Evolutionary conservation across 2,113 vertebrate species (phyloP), one percentile per base, ranked within the genome.

Genomic region (Zootoca vivipara): DNA sequence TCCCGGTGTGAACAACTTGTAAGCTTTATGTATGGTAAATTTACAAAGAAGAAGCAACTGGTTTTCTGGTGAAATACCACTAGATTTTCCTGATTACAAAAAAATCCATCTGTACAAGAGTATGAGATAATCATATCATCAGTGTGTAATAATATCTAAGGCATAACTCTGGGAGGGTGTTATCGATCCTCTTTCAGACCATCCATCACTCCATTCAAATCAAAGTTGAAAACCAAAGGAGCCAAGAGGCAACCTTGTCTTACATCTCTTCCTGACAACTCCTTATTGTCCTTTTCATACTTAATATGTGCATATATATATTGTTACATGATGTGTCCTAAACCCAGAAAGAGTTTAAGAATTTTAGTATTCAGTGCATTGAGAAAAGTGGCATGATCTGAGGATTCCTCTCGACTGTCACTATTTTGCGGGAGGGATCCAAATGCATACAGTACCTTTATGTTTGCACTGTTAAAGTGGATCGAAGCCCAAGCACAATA

Each of bases 141-240:
- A 86, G 22, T 85, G 73, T 78, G 33, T 69, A 78, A 78, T 86
- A 86, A 78, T 69, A 67, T n/a, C 69, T 73, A 52, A 84, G 46
- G 35, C 46, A 74, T 74, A n/a, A 73, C n/a, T 26, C 46, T 72
- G 35, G 42, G 69, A 56, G 67, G 83, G 83, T 56, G 69, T 15
- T 85, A 85, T 85, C 74, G 83, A 85, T 85, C 33, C 69, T 6
- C 26, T 74, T 74, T 58, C 83, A 74, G 83, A 28, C 42, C 69
- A 85, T 85, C 83, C 69, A 85, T 85, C 83, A 73, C 83, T 74
- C 46, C 33, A 38, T 83, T 73, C 38, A 85, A 58, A 26, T 35
- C 16, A n/a, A 74, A 35, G 46, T 15, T 85, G 42, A 58, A 85
- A 58, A 58, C 30, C 38, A 74, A 58, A 26, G 69, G 65, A 56